phyloP scores from a whole-genome alignment of 2,113 vertebrate genomes.

The Nibea albiflora region DNA sequence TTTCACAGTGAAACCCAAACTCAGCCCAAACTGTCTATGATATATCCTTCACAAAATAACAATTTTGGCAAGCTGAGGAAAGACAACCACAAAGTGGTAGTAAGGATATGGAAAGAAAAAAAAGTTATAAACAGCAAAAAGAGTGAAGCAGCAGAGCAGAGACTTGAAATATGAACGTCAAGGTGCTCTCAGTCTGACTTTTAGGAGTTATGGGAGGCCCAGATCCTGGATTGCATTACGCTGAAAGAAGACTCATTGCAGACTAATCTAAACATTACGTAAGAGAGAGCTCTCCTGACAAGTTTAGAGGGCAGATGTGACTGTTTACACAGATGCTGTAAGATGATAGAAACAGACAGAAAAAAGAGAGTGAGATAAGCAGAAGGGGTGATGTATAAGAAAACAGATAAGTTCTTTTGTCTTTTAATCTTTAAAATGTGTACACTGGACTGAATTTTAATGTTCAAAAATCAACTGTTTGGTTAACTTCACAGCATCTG shows the following conservation, averaged over 20 bases:
- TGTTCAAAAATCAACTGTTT: neutral
- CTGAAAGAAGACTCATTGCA: conserved; percentile 62
- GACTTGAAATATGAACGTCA: conserved; percentile 64
- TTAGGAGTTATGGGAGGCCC: conserved; percentile 69
- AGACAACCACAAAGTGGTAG: conserved; percentile 45
- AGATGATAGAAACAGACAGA: conserved; percentile 41
- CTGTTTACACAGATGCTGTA: conserved; percentile 76
- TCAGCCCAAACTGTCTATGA: conserved; percentile 33
- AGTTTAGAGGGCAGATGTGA: conserved; percentile 70
- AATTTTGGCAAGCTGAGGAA: conserved; percentile 34
- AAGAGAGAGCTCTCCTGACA: conserved; percentile 73
- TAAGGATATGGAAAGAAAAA: conserved; percentile 16
- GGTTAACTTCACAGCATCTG: conserved; percentile 4
- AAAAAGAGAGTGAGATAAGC: conserved; percentile 30
- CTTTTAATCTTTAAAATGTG: neutral
- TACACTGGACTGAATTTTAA: neutral
- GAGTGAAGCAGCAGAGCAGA: conserved; percentile 47
- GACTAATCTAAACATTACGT: conserved; percentile 76
- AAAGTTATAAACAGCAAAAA: conserved; percentile 53
- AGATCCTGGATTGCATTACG: conserved; percentile 59
- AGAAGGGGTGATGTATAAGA: neutral
- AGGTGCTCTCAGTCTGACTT: conserved; percentile 67
- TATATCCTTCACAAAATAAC: conserved; percentile 54
- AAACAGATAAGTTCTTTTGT: neutral
- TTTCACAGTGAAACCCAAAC: conserved; percentile 68